Base-by-base conservation (phyloP, 2,888 invertebrate species). In the Aphidius colemani region DNA sequence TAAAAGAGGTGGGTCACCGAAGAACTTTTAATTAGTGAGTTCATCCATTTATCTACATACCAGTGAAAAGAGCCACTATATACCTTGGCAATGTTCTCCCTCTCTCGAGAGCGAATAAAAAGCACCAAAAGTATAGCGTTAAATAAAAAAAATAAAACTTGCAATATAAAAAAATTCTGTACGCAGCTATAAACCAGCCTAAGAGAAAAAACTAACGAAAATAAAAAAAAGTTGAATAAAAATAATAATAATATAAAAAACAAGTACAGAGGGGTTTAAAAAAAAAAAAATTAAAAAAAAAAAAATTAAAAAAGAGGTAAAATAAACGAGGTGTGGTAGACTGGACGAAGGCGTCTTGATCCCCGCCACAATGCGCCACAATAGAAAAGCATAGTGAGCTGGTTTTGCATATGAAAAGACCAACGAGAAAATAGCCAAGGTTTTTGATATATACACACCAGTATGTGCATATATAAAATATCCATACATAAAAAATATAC, bases 401-500 rank as follows among this genome's bases (percentile, higher is more conserved):
- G 74, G 73, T 77, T 77, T 80, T 80, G 79, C 80, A 80, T 80
- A 80, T 79, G 80, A 80, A 80, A 30, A 80, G 78, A 78, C 73
- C 69, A 62, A 63, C 63, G 63, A 18, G 13, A 66, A 68, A 69
- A 71, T 67, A 66, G 68, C 30, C 30, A 30, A 68, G 67, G 66
- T 60, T 58, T 57, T 61, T 64, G 53, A 58, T 53, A 65, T 61
- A 65, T 50, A 61, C 56, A 46, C 51, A 46, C 50, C 49, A 30
- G 45, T 55, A 13, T 65, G 46, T 59, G 48, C 53, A 43, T 61
- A 65, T 58, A 58, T 63, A 59, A 59, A 48, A 13, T 57, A 43
- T 56, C 18, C 58, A 61, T 65, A 53, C 63, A 18, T 18, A 18
- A 18, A 18, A 18, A 18, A 18, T 18, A 18, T 18, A 18, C 13